Conservation (phyloP, 2,888 invertebrate species). For the Cyclophora punctaria region DNA sequence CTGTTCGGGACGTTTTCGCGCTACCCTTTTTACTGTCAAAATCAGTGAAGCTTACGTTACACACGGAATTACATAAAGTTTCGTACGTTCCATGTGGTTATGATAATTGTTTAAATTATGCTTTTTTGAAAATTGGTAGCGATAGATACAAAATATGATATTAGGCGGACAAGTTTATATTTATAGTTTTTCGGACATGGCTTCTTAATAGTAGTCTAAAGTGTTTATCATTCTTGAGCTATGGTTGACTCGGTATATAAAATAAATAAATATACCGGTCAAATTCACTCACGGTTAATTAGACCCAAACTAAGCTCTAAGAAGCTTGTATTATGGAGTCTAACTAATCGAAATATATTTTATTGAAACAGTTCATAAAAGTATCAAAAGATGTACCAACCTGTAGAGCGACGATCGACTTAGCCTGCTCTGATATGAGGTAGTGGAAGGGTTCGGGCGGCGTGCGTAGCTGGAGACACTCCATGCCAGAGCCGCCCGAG, state of each 20-base stretch:
- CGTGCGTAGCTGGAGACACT: constrained; percentile 85
- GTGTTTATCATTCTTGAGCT: too few relatives aligned
- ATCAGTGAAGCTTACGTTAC: constrained; percentile 9
- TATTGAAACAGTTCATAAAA: background rate
- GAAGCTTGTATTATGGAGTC: background rate
- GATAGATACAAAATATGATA: too few relatives aligned
- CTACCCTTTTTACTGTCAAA: constrained; percentile 18
- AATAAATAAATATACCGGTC: too few relatives aligned
- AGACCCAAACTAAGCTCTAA: background rate
- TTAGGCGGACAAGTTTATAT: too few relatives aligned
- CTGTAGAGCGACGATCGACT: constrained; percentile 89
- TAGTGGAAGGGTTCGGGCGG: constrained; percentile 85
- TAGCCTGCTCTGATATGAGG: constrained; percentile 91
- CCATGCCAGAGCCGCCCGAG: constrained; percentile 82
- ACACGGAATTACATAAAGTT: too few relatives aligned
- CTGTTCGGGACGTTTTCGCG: constrained; percentile 11
- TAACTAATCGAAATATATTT: background rate
- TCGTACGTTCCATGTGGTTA: too few relatives aligned
- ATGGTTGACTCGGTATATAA: too few relatives aligned
- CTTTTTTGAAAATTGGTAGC: too few relatives aligned
- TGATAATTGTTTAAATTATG: too few relatives aligned
- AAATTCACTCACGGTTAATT: background rate
- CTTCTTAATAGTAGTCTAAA: too few relatives aligned
- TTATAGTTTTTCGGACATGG: too few relatives aligned
- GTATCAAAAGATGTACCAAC: constrained; percentile 35